Evolutionary conservation across 2,888 invertebrate species (phyloP).

Genomic region (Cryptus armator): DNA sequence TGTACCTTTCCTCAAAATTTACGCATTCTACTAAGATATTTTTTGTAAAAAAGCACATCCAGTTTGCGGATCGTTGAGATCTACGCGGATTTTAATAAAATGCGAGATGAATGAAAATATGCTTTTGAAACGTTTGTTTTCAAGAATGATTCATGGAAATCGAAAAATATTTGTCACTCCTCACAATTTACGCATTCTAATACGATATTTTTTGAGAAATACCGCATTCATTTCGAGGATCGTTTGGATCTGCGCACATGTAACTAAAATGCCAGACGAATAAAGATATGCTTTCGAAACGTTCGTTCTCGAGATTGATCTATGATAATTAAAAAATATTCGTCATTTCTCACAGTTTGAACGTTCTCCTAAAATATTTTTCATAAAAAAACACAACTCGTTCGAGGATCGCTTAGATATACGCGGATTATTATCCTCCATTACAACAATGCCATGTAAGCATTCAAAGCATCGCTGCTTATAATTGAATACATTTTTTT

Average conservation of each 20-base stretch:
- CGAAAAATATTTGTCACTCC: background rate
- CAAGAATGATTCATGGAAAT: too few species aligned
- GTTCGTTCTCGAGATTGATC: background rate
- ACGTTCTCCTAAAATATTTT: conserved; percentile 14
- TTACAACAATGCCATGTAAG: background rate
- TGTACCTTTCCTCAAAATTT: background rate
- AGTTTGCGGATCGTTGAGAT: conserved; percentile 29
- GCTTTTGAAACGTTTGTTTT: too few species aligned
- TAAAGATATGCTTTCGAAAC: too few species aligned
- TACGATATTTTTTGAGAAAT: background rate
- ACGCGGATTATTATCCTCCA: background rate
- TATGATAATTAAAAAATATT: conserved; percentile 41
- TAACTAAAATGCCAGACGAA: background rate
- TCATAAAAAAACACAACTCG: background rate
- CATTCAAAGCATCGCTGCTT: background rate
- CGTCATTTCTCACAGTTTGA: background rate
- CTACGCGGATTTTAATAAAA: background rate
- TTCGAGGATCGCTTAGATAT: conserved; percentile 38
- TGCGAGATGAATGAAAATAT: too few species aligned
- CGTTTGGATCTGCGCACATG: background rate
- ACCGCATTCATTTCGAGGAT: background rate
- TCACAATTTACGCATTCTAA: background rate
- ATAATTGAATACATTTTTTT: background rate
- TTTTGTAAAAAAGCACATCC: background rate
- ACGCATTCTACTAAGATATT: background rate